phyloP scores from a whole-genome alignment of 2,888 invertebrate genomes.

The Hypena proboscidalis region DNA sequence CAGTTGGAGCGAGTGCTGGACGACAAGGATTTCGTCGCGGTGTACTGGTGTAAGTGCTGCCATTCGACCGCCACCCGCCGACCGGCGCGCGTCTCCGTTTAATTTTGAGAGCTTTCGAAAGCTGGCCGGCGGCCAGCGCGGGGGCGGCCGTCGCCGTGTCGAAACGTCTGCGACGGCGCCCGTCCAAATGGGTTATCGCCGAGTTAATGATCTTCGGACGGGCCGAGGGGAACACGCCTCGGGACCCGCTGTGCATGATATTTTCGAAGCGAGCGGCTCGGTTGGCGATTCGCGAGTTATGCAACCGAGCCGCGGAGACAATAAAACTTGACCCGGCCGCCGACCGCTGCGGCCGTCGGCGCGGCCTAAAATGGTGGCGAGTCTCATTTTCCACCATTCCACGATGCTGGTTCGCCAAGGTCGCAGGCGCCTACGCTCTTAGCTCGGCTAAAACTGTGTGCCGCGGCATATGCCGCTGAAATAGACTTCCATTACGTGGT shows the following conservation, averaged over 20 bases:
- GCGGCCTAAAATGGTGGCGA: constrained; percentile 82
- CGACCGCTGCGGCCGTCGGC: constrained; percentile 69
- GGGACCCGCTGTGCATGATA: constrained; percentile 60
- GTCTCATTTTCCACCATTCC: constrained; percentile 78
- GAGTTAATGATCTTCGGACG: constrained; percentile 78
- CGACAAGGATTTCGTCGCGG: constrained; percentile 97
- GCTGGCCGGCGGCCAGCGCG: constrained; percentile 65
- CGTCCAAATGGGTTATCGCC: constrained; percentile 76
- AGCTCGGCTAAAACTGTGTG: constrained; percentile 74
- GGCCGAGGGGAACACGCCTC: constrained; percentile 55
- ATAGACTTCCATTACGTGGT: constrained; percentile 76
- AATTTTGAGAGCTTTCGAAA: constrained; percentile 56
- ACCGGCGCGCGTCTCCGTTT: constrained; percentile 59
- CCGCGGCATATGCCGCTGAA: constrained; percentile 73
- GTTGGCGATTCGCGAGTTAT: constrained; percentile 64
- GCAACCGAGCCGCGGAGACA: constrained; percentile 78
- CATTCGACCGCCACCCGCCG: constrained; percentile 49
- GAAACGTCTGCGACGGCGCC: constrained; percentile 72
- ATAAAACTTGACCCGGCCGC: constrained; percentile 79
- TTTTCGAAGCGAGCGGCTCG: constrained; percentile 70
- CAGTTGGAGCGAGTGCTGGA: constrained; percentile 95
- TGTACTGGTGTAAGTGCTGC: constrained; percentile 96
- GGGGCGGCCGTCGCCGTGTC: constrained; percentile 63
- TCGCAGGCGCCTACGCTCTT: constrained; percentile 81
- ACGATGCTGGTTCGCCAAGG: constrained; percentile 74